These are phyloP conservation scores for Paralichthys olivaceus DNA, from an alignment of 2,113 vertebrate genomes.

Conservation along the genomic window DNA sequence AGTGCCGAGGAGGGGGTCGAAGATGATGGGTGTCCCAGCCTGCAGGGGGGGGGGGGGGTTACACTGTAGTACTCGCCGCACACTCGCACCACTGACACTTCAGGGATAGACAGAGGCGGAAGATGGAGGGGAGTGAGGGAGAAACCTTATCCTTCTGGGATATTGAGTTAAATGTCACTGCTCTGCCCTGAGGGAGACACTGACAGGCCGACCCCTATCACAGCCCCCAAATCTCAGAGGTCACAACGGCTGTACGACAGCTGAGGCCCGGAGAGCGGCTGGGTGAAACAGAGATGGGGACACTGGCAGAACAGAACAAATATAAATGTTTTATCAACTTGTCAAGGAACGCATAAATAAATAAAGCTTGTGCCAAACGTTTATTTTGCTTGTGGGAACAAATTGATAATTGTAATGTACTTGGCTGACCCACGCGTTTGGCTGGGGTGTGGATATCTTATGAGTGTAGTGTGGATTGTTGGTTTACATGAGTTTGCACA, in stretches of 20 bases:
- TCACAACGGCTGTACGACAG: constrained; percentile 73
- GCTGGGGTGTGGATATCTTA: background rate
- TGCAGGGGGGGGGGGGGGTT: constrained; percentile 23
- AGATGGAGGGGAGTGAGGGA: constrained; percentile 61
- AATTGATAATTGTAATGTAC: background rate
- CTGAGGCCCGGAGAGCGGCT: constrained; percentile 62
- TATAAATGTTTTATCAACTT: constrained; percentile 34
- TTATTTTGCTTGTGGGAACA: too few species aligned
- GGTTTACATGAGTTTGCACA: background rate
- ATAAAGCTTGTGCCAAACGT: background rate
- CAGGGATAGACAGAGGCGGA: constrained; percentile 51
- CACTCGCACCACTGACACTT: constrained; percentile 51
- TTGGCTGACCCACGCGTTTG: background rate
- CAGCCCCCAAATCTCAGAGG: constrained; percentile 76
- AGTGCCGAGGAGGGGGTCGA: constrained; percentile 21
- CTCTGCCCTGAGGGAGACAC: constrained; percentile 77
- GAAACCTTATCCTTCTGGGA: constrained; percentile 81
- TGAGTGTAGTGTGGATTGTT: background rate
- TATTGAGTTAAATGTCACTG: constrained; percentile 86
- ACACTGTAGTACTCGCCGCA: constrained; percentile 47
- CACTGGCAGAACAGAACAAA: constrained; percentile 26
- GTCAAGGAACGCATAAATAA: background rate
- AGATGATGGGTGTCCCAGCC: constrained; percentile 60
- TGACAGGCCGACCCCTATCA: constrained; percentile 76
- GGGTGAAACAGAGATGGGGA: constrained; percentile 50